Base-by-base conservation (phyloP, 92 coral and sea anemone species). In the Siderastrea siderea region DNA sequence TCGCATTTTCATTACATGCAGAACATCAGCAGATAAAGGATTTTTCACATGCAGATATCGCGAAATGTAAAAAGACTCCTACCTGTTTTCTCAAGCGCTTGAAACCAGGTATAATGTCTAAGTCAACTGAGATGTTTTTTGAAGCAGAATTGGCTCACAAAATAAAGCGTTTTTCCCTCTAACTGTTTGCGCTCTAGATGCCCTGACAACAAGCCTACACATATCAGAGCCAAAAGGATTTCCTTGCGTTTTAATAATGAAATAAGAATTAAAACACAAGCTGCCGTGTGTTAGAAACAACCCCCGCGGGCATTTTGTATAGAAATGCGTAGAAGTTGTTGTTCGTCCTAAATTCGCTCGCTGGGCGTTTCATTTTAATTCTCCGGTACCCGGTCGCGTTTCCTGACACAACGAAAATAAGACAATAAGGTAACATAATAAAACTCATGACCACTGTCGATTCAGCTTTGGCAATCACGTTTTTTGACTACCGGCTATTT, bases 261-360 rank as follows among this genome's bases (percentile, higher is more conserved):
- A 84, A 84, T 60, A 61, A 59, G n/a, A 74, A 84, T 84, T 74
- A 61, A 81, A 82, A 71, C 72, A 79, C 68, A 19, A 55, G 49
- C 50, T 26, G 76, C 73, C 80, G 26, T 11, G 6, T 15, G 60
- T 74, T 19, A 49, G 55, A 9, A 26, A 71, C 1, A 74, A 10
- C 71, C 54, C 87, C 80, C 57, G 81, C 80, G 63, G 87, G 72
- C 74, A 84, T 73, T 74, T 62, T 84, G 72, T 72, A 73, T 84
- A 14, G 80, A 62, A 83, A 14, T 7, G 44, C 46, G 15, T 6
- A 58, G 60, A 44, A 3, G 47, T 38, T 69, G 77, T 82, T 58
- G 63, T n/a, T 44, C 72, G 8, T 61, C 63, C 2, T 26, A 73
- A 26, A 62, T 60, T 62, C 63, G 51, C 63, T 49, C 87, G 52